Base-by-base conservation (phyloP, 1,140 invertebrate species). In the Penaeus chinensis region DNA sequence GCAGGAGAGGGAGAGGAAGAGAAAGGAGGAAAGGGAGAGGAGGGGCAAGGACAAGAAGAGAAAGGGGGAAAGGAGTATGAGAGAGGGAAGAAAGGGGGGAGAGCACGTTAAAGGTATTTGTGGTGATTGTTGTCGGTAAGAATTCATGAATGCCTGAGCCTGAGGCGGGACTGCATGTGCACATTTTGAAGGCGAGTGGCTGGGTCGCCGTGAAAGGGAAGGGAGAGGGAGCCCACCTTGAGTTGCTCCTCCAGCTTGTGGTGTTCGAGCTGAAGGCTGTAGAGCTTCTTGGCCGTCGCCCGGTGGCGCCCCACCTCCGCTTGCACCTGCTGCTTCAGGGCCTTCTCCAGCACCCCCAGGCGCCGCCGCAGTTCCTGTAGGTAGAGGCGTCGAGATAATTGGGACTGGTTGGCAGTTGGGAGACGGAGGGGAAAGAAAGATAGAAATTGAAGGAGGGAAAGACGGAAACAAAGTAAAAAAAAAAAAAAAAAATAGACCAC, bases 251-350 rank as follows among this genome's bases (percentile, higher is more conserved):
- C 62, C 7, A 87, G 79, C 27, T 87, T 71, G 85, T 87, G 79
- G 79, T 87, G 79, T 47, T 87, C 47, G 42, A 78, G 74, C 79
- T 87, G 85, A 19, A 87, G 79, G 24, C 61, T 81, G 66, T 82
- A 87, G 16, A 87, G 85, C 37, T 81, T 87, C 79, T 61, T 87
- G 79, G 85, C 78, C 4, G 85, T 87, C 32, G 65, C 32, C 19
- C 85, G 66, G 85, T 87, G 85, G 1, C 85, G 54, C 24, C 42
- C 86, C 32, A 87, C 86, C 62, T 87, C 86, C 16, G 86, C 86
- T 37, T 87, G 86, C 19, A 87, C 86, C 42, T 87, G 86, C 37
- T 87, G 86, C 81, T 78, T 87, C 69, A 87, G 19, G 10, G 80
- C 37, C 62, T 87, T 87, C 80, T 87, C 80, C 60, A 87, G 27